Percentiles rank a stretch among this genome's conserved stretches.
Conservation (phyloP, 2,888 invertebrate genomes). For the Fragum sueziense region DNA sequence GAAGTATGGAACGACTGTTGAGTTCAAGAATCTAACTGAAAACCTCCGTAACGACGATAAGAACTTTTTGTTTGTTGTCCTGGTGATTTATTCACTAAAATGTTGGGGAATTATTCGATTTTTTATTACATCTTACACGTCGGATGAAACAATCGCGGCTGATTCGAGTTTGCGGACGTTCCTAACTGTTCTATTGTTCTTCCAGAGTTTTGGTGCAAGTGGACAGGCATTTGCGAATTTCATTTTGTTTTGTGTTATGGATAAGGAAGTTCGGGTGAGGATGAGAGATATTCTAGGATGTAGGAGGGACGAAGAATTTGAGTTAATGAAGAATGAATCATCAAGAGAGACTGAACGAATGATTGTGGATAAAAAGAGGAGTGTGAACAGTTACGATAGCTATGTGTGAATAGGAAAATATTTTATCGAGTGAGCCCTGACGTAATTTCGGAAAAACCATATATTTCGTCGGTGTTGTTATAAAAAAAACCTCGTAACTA, state of each 20-base stretch:
- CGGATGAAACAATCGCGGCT: conserved; percentile 4
- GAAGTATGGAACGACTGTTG: not conserved
- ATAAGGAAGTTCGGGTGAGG: conserved; percentile 36
- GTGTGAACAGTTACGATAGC: not conserved
- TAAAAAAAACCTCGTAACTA: too few relatives aligned
- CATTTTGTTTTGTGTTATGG: conserved; percentile 47
- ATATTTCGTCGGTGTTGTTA: too few relatives aligned
- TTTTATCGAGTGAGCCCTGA: too few relatives aligned
- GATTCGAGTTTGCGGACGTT: conserved; percentile 7
- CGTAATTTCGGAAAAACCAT: too few relatives aligned
- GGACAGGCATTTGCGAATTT: conserved; percentile 59
- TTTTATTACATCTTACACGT: conserved; percentile 44
- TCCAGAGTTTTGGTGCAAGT: conserved; percentile 58
- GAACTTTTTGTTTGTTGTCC: conserved; percentile 43
- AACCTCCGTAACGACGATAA: conserved; percentile 47
- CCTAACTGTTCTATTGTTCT: conserved; percentile 32
- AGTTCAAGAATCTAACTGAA: conserved; percentile 1
- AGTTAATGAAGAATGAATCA: not conserved
- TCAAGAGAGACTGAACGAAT: not conserved
- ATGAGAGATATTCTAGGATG: conserved; percentile 20
- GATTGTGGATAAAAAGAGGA: not conserved
- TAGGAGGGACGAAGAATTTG: not conserved
- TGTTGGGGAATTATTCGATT: conserved; percentile 56
- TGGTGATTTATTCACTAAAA: conserved; percentile 46
- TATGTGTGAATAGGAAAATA: too few relatives aligned